Conservation (phyloP, 1,140 invertebrate species). For the Reticulitermes speratus region DNA sequence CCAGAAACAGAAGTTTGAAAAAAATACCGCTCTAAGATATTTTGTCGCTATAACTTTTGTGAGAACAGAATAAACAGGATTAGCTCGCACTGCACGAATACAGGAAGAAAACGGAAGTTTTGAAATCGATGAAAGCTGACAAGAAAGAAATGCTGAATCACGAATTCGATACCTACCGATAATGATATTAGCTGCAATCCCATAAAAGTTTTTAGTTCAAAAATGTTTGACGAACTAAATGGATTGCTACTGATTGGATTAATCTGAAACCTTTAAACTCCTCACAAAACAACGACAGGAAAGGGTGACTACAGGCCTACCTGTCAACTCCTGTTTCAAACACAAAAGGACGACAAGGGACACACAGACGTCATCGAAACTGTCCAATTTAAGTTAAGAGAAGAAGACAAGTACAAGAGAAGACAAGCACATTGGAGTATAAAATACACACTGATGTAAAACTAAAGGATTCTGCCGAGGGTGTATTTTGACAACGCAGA, state of each 20-base stretch:
- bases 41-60: too few species aligned
- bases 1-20: too few species aligned
- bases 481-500: too few species aligned
- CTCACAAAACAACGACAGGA: not conserved
- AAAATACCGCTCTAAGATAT: too few species aligned
- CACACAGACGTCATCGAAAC: not conserved
- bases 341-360: not conserved
- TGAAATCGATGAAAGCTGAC: not conserved
- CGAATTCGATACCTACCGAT: not conserved
- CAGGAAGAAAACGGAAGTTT: not conserved
- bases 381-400: not conserved
- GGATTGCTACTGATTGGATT: not conserved
- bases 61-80: too few species aligned
- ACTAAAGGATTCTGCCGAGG: too few species aligned
- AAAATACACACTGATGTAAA: too few species aligned
- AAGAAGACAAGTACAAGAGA: too few species aligned
- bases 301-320: not conserved
- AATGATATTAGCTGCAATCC: slow-evolving; percentile 7
- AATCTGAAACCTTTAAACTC: not conserved
- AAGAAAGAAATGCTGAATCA: slow-evolving; percentile 13
- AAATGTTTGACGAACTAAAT: slow-evolving; percentile 9
- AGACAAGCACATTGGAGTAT: too few species aligned
- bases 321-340: not conserved
- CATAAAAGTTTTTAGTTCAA: slow-evolving; percentile 8
- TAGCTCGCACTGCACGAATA: not conserved